Base-by-base conservation (phyloP, 2,797 vertebrate species). In the Lacerta viridis region DNA sequence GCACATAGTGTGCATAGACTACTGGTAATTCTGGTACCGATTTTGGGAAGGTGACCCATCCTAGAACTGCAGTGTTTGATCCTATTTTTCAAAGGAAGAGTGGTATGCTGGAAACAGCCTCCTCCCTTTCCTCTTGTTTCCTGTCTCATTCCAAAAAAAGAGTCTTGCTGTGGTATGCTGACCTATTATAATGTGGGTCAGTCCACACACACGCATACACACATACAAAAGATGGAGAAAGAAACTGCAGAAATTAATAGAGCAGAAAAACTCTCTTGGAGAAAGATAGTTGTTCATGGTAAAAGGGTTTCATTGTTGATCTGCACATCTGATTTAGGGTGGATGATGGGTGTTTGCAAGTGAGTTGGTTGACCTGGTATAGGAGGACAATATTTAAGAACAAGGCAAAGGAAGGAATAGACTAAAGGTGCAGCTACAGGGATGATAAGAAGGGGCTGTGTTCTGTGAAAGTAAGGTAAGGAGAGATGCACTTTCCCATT, bases 231-330 rank as follows among this genome's bases (percentile, higher is more conserved):
- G 11, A 78, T 1, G 23, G 80, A 79, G 91, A 90, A 83, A 15
- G 39, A 92, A 92, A 93, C 89, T 92, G 94, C 90, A 91, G 94
- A 93, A 93, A 92, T 95, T 94, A 93, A 93, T 91, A 85, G 94
- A 95, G 93, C 95, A 91, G 86, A 95, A 92, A 86, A 92, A 90
- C 77, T 81, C 64, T 84, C 41, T 93, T 89, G 75, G 93, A 87
- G 89, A 80, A 92, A 96, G 87, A 15, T 88, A 89, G 74, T 2
- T 15, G 90, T 89, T 92, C 81, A 25, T 91, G 88, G 85, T 94
- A 82, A 89, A 93, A 92, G 88, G 87, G 43, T 86, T 94, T 87
- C 91, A 8, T 91, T 81, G 87, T 89, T 85, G 27, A 81, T 93
- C 55, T 82, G 41, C 50, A 85, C 36, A 46, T 88, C 43, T 85